Percentiles rank a stretch among this genome's conserved stretches.
Conservation (phyloP, 2,888 invertebrate species). For the Melikaiella ostensackeni region DNA sequence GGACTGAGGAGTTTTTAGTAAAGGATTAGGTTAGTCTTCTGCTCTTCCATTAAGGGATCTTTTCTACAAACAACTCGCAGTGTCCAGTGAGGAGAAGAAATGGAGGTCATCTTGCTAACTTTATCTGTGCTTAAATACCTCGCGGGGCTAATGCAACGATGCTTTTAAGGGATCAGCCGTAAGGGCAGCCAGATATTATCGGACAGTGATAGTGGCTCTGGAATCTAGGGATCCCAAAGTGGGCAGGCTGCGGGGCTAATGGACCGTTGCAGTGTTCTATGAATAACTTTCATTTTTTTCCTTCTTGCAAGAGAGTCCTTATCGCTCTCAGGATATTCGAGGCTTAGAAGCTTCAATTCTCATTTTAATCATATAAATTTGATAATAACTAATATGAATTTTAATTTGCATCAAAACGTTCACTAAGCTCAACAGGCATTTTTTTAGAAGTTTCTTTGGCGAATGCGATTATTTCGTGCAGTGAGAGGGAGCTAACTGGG, state of each 20-base stretch:
- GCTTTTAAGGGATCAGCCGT: slow-evolving; percentile 62
- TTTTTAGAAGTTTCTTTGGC: no score
- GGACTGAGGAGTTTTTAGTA: background rate
- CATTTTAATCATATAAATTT: no score
- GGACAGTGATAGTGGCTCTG: slow-evolving; percentile 52
- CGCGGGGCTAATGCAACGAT: slow-evolving; percentile 57
- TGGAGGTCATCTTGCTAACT: slow-evolving; percentile 5
- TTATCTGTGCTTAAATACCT: slow-evolving; percentile 49
- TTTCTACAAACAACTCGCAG: background rate
- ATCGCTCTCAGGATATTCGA: background rate
- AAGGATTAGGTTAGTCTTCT: background rate
- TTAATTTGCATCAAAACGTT: no score
- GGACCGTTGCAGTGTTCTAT: background rate
- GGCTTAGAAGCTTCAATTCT: background rate
- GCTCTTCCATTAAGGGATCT: slow-evolving; percentile 15
- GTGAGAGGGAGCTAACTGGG: no score
- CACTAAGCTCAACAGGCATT: no score
- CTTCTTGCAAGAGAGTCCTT: background rate
- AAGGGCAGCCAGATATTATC: slow-evolving; percentile 62
- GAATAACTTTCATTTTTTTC: background rate
- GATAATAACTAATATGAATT: no score
- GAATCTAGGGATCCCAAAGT: slow-evolving; percentile 3
- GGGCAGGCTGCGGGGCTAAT: background rate
- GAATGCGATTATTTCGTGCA: no score
- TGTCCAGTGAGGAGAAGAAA: background rate